Evolutionary conservation across 2,888 invertebrate species (phyloP).

Genomic region (Halocaridina rubra): DNA sequence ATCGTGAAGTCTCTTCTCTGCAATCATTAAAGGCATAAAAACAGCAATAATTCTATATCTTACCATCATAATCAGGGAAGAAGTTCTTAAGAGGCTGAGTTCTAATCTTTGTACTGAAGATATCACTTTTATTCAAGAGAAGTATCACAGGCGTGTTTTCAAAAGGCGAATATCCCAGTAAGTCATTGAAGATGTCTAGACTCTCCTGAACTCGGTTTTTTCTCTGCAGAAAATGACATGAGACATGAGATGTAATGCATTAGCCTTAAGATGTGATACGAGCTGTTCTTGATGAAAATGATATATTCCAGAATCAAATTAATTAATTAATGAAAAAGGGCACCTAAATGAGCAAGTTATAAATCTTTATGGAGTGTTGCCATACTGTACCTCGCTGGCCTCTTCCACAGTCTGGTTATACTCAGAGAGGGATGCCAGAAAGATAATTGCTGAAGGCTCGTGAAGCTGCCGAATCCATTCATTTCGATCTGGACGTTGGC

Average conservation of each 20-base stretch:
- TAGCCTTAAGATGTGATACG: conserved; percentile 90
- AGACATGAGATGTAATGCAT: not conserved
- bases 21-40: no score
- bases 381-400: conserved; percentile 70
- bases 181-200: conserved; percentile 73
- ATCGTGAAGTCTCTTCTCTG: no score
- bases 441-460: conserved; percentile 68
- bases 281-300: conserved; percentile 80
- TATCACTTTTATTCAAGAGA: conserved; percentile 34
- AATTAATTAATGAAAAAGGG: not conserved
- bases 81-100: conserved; percentile 8
- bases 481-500: conserved; percentile 97
- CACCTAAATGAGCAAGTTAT: not conserved
- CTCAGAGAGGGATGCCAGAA: conserved; percentile 96
- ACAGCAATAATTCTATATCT: not conserved
- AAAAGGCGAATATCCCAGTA: conserved; percentile 71
- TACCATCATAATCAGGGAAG: conserved; percentile 26
- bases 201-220: conserved; percentile 82
- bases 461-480: conserved; percentile 99
- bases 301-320: not conserved
- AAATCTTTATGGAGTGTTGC: not conserved
- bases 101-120: conserved; percentile 21
- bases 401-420: conserved; percentile 96
- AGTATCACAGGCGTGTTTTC: conserved; percentile 30
- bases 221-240: conserved; percentile 85